Evolutionary conservation across 2,113 vertebrate genomes (phyloP), one percentile per base, ranked within the genome.

Genomic region (Peromyscus californicus): DNA sequence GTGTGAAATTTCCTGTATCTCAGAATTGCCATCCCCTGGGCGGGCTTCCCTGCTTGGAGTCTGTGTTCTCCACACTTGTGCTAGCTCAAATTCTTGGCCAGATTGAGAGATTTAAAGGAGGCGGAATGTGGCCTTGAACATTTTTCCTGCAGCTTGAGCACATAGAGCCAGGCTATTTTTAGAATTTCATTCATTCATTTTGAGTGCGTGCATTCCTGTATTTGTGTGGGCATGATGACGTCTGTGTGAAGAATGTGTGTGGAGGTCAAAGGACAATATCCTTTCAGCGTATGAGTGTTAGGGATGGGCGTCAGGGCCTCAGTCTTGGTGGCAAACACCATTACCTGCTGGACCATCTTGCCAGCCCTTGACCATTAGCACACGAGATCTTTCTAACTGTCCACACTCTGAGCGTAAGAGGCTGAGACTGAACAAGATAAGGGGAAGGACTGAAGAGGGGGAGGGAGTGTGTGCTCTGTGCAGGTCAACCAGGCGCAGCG

Each of bases 101-200:
- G 98, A 96, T 91, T 98, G 96, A 96, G 70, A 48, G 78, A 97
- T 97, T 97, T 98, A 93, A 98, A 98, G 97, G 98, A 94, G 96
- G 74, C 61, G 22, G 94, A 0, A 0, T 82, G 26, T 65, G 89
- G 95, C 95, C 95, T 91, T 72, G 93, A 90, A 95, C 6, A 0
- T 90, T 97, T 98, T 69, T 69, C 93, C 90, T 96, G 88, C 67
- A 74, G 97, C 98, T 97, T 88, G 97, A 97, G 90, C 57, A 83
- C 90, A 78, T 85, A n/a, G 0, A 45, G 67, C 94, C 94, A n/a
- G 0, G 1, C 93, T 87, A 67, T 87, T 87, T 69, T 69, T 33
- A 33, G 45, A 67, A 67, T 29, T 87, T 36, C 51, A 87, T 36
- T 33, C 61, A 33, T 67, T 36, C 63, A 51, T 51, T 51, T 33